Base-by-base conservation (phyloP, 2,113 vertebrate genomes). In the Corythaixoides concolor region DNA sequence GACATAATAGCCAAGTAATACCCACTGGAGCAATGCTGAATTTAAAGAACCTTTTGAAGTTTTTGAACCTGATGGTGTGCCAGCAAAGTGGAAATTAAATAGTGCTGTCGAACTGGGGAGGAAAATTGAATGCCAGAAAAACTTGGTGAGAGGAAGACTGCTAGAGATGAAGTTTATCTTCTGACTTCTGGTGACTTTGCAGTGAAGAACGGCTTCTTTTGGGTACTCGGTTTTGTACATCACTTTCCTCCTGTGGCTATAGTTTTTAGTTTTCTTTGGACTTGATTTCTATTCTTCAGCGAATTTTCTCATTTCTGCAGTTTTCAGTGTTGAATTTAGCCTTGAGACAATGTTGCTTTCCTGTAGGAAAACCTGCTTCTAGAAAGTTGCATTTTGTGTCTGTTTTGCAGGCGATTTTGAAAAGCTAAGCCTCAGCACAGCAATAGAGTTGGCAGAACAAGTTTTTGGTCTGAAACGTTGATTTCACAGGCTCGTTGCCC, bases 291-390 rank as follows among this genome's bases (percentile, higher is more conserved):
- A 6, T 80, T 97, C 82, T 95, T 85, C 85, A 79, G 63, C 11
- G 24, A 92, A 75, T 49, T 37, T 79, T 74, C 72, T 86, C 35
- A 76, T 93, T 95, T 95, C 93, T 77, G 77, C 90, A 62, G 56
- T 96, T 92, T 53, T 49, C 85, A 82, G 77, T 73, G 68, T 91
- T 95, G 75, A 87, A 53, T 84, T 90, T 94, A 78, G 49, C 95
- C 95, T 92, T 63, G 81, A 85, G 85, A 67, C 84, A 93, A 14
- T 27, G 77, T 90, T 91, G 41, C 79, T 88, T 93, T 92, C 90
- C 89, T 96, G 22, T 95, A 95, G 86, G 86, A 67, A 84, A 96
- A 66, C 30, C 91, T 82, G 88, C 77, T 33, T 74, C 68, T 90
- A 62, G 90, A 79, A 64, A n/a, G 28, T 45, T 89, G 85, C 27